Percentiles rank a stretch among this genome's conserved stretches.
Conservation (phyloP, 35 echinoderm and acorn worm genomes). For the Eucidaris tribuloides region DNA sequence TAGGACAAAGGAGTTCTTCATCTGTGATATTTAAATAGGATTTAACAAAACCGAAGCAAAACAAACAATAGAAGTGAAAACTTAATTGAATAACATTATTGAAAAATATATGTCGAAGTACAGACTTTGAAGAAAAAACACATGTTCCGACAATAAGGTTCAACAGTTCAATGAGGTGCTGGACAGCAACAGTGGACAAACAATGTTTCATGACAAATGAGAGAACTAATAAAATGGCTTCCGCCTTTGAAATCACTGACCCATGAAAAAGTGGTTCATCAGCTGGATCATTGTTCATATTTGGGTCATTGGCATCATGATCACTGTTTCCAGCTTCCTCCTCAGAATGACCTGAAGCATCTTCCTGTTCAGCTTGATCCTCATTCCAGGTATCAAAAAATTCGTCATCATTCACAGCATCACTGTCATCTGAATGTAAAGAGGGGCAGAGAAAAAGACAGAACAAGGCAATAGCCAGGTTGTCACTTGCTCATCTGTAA, state of each 20-base stretch:
- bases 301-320: background rate
- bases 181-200: slow-evolving; percentile 13
- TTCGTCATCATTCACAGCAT: too few relatives aligned
- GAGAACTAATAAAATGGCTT: slow-evolving; percentile 42
- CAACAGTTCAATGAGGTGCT: slow-evolving; percentile 30
- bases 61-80: slow-evolving; percentile 44
- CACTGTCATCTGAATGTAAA: too few relatives aligned
- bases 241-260: slow-evolving; percentile 18
- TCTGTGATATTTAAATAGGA: background rate
- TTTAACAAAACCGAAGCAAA: background rate
- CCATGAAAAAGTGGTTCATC: background rate
- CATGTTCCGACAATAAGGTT: slow-evolving; percentile 22
- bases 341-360: background rate
- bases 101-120: slow-evolving; percentile 23
- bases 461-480: too few relatives aligned
- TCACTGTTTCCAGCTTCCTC: too few relatives aligned
- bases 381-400: too few relatives aligned
- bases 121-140: slow-evolving; percentile 15
- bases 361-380: background rate
- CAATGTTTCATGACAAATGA: slow-evolving; percentile 51
- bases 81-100: background rate
- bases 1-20: slow-evolving; percentile 12
- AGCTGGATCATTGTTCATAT: background rate
- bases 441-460: too few relatives aligned
- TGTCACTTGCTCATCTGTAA: too few relatives aligned